phyloP scores from a whole-genome alignment of 1,140 invertebrate genomes.

The Drosophila varians region DNA sequence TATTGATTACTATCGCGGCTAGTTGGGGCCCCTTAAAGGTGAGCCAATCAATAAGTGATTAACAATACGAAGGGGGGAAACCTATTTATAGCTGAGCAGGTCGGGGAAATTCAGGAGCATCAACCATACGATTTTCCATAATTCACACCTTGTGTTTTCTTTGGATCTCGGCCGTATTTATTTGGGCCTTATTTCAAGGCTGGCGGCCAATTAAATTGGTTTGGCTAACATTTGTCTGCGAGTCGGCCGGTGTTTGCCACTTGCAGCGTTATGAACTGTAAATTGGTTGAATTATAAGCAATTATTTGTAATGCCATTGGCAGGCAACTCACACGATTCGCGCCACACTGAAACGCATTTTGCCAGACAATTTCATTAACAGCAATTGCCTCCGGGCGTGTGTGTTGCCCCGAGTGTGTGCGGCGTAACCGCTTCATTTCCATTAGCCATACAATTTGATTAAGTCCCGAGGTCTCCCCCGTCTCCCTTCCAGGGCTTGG shows the following conservation, averaged over 20 bases:
- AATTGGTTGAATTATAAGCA: slow-evolving; percentile 71
- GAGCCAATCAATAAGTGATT: slow-evolving; percentile 22
- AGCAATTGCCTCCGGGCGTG: slow-evolving; percentile 55
- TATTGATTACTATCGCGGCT: slow-evolving; percentile 4
- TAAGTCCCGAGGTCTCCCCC: slow-evolving; percentile 31
- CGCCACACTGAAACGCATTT: slow-evolving; percentile 54
- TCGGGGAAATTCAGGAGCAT: background rate
- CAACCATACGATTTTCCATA: background rate
- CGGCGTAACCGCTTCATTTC: slow-evolving; percentile 41
- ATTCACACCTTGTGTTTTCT: slow-evolving; percentile 17
- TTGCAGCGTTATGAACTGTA: slow-evolving; percentile 62
- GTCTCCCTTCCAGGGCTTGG: too few relatives aligned
- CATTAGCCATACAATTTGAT: slow-evolving; percentile 66
- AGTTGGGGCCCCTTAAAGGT: slow-evolving; percentile 3
- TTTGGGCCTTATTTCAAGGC: background rate
- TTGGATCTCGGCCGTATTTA: background rate
- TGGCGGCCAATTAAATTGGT: slow-evolving; percentile 50
- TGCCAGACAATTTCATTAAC: slow-evolving; percentile 70
- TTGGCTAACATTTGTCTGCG: slow-evolving; percentile 31
- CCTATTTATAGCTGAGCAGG: background rate
- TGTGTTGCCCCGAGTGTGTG: slow-evolving; percentile 8
- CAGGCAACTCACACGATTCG: slow-evolving; percentile 50
- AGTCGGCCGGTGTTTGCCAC: slow-evolving; percentile 33
- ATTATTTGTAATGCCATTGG: slow-evolving; percentile 70
- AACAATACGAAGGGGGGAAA: background rate